These are phyloP conservation scores for Ormyrus labotus DNA, from an alignment of 2,888 invertebrate genomes.

Conservation along the genomic window DNA sequence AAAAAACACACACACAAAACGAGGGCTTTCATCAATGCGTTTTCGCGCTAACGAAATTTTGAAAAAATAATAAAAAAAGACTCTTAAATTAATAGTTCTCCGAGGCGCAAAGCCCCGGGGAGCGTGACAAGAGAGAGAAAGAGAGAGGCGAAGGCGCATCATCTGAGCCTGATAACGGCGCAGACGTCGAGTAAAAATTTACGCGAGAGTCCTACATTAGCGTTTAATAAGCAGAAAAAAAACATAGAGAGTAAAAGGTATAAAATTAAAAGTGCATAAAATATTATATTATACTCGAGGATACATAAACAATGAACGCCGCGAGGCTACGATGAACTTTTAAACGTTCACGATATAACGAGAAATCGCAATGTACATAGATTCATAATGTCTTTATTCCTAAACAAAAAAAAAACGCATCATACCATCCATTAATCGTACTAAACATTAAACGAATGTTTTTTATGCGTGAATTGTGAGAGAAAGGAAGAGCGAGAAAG, in stretches of 20 bases:
- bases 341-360: conserved; percentile 34
- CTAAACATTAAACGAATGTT: conserved; percentile 54
- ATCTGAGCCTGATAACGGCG: conserved; percentile 32
- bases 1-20: conserved; percentile 34
- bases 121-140: not conserved
- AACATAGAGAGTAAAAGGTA: conserved; percentile 38
- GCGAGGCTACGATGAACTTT: conserved; percentile 47
- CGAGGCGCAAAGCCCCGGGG: not conserved
- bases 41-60: conserved; percentile 46
- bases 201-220: conserved; percentile 51
- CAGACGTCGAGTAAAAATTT: conserved; percentile 27
- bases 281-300: conserved; percentile 43
- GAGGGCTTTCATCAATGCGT: conserved; percentile 56
- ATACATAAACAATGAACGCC: conserved; percentile 39
- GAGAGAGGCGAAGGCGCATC: conserved; percentile 41
- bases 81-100: conserved; percentile 19
- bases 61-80: not conserved
- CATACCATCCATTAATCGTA: conserved; percentile 59
- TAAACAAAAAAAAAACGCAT: conserved; percentile 26
- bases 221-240: conserved; percentile 52
- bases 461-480: conserved; percentile 46
- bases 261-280: conserved; percentile 44
- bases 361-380: conserved; percentile 52
- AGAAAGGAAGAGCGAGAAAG: conserved; percentile 22
- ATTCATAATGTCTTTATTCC: conserved; percentile 57